Conservation (phyloP, 2,113 vertebrate species). For the Chloropsis cyanopogon region DNA sequence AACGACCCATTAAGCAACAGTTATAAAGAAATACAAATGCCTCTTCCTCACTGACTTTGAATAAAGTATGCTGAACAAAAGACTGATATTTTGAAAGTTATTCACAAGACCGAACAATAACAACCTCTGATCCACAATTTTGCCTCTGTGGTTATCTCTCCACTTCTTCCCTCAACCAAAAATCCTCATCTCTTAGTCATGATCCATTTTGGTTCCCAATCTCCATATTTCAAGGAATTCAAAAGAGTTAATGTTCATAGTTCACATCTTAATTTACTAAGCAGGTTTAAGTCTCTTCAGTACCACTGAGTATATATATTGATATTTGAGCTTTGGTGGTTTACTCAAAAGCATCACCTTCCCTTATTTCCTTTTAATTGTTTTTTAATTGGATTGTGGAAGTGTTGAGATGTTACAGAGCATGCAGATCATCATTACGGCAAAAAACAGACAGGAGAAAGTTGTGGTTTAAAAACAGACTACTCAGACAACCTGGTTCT, state of each 20-base stretch:
- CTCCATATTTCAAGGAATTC: neutral
- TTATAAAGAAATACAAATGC: neutral
- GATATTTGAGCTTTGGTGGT: neutral
- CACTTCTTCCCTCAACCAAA: neutral
- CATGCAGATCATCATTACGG: rapidly evolving
- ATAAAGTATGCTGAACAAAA: neutral
- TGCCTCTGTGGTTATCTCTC: neutral
- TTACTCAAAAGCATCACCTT: neutral
- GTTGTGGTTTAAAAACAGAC: neutral
- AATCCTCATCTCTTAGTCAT: neutral
- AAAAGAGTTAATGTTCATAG: neutral
- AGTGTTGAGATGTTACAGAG: neutral
- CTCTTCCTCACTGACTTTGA: neutral
- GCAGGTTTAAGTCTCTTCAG: neutral
- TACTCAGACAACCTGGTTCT: neutral
- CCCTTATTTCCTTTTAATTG: neutral
- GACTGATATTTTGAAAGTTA: neutral
- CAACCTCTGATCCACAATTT: neutral
- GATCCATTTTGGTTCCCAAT: neutral
- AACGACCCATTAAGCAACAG: neutral
- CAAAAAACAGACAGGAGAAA: neutral
- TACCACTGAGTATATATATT: neutral
- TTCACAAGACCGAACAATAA: neutral
- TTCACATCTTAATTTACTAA: neutral
- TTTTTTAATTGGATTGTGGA: neutral